These are phyloP conservation scores for Bombus haemorrhoidalis DNA, from an alignment of 1,140 invertebrate genomes.

Conservation along the genomic window DNA sequence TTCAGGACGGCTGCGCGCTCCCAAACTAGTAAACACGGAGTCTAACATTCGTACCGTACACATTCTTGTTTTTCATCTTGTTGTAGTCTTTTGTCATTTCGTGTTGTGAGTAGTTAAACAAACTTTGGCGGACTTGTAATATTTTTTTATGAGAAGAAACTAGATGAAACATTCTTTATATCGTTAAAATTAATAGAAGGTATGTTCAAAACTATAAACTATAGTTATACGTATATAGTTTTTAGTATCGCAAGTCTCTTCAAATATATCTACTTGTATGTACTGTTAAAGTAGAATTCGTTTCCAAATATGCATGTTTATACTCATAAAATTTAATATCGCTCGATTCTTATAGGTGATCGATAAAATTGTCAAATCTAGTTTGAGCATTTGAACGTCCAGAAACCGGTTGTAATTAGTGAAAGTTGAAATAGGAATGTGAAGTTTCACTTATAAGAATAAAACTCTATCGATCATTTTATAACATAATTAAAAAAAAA, in stretches of 20 bases:
- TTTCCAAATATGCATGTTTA: not conserved
- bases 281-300: no score
- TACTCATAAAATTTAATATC: not conserved
- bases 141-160: no score
- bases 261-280: not conserved
- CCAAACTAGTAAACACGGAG: constrained; percentile 2
- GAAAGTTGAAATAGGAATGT: constrained; percentile 18
- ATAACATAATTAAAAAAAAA: not conserved
- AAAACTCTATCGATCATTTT: not conserved
- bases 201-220: not conserved
- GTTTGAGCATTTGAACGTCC: not conserved
- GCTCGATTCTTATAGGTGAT: not conserved
- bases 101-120: not conserved
- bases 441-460: constrained; percentile 16
- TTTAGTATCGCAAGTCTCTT: no score
- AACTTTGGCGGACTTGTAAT: not conserved
- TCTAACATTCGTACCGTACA: not conserved
- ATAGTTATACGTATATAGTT: no score
- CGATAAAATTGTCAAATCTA: not conserved
- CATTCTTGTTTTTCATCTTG: not conserved
- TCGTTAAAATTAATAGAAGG: not conserved
- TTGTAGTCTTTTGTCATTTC: not conserved
- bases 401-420: not conserved
- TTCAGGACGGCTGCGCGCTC: constrained; percentile 33
- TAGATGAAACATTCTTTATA: not conserved